These are phyloP conservation scores for Varecia variegata DNA, from an alignment of 2,797 vertebrate species.

Conservation along the genomic window DNA sequence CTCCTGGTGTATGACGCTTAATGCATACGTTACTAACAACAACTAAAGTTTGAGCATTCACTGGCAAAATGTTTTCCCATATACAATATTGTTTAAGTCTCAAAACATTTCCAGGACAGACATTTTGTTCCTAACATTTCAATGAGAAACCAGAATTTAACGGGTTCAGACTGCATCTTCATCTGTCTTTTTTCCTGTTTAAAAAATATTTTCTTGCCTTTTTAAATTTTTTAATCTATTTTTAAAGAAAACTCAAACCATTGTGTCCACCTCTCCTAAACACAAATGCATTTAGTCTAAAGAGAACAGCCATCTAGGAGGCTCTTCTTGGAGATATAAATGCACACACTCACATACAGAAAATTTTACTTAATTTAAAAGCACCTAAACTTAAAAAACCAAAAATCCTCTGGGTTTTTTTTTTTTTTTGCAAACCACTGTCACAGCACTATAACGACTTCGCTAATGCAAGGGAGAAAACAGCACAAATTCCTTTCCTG, in stretches of 20 bases:
- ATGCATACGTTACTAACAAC: too few relatives aligned
- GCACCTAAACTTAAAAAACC: background rate
- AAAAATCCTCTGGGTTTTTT: too few relatives aligned
- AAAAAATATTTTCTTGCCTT: too few relatives aligned
- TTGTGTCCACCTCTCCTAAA: too few relatives aligned
- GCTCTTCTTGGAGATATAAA: background rate
- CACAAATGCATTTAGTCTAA: background rate
- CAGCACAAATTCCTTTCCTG: conserved; percentile 51
- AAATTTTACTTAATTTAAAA: background rate
- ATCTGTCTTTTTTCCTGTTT: too few relatives aligned
- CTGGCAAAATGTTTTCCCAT: background rate
- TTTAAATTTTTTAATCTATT: too few relatives aligned
- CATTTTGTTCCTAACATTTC: background rate
- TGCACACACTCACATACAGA: accelerated
- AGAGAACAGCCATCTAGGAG: accelerated
- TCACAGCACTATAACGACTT: conserved; percentile 56
- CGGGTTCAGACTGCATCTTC: background rate
- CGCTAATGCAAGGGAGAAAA: conserved; percentile 55
- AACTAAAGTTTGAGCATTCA: too few relatives aligned
- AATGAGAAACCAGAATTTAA: too few relatives aligned
- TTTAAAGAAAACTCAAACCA: too few relatives aligned
- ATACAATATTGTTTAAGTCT: background rate
- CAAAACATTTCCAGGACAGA: background rate
- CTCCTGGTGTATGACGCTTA: too few relatives aligned
- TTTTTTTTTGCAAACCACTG: conserved; percentile 34